These are phyloP conservation scores for Trichomycterus rosablanca DNA, from an alignment of 2,113 vertebrate genomes.

Conservation along the genomic window DNA sequence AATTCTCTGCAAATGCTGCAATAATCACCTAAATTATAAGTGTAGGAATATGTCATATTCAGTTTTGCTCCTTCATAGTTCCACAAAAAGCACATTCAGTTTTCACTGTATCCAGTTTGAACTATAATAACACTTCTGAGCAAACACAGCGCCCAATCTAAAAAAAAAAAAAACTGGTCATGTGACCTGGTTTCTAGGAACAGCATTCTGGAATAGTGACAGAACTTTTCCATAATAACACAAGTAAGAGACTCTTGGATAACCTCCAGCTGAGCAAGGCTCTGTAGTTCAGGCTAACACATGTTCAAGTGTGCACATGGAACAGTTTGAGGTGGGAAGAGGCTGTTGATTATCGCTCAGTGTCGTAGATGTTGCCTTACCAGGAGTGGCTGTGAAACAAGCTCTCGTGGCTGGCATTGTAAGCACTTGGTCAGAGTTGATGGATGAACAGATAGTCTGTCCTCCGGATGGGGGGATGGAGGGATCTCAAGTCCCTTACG, in stretches of 20 bases:
- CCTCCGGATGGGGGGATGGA: slow-evolving; percentile 12
- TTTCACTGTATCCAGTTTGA: slow-evolving; percentile 16
- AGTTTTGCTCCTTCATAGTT: too few species aligned
- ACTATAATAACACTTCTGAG: slow-evolving; percentile 34
- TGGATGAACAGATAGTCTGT: slow-evolving; percentile 30
- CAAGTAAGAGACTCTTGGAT: slow-evolving; percentile 33
- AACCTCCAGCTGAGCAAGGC: slow-evolving; percentile 1
- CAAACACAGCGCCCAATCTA: slow-evolving; percentile 9
- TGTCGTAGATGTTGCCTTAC: slow-evolving; percentile 9
- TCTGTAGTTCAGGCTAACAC: not conserved
- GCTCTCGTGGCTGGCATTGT: not conserved
- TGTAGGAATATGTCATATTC: too few species aligned
- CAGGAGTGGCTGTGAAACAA: slow-evolving; percentile 1
- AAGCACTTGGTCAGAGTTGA: slow-evolving; percentile 32
- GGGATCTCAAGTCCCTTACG: slow-evolving; percentile 10
- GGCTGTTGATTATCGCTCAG: slow-evolving; percentile 18
- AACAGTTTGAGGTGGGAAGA: not conserved
- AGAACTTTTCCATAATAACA: slow-evolving; percentile 43
- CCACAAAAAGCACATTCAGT: slow-evolving; percentile 1
- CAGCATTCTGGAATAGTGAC: slow-evolving; percentile 33
- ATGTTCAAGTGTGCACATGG: not conserved
- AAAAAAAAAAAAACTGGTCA: slow-evolving; percentile 16
- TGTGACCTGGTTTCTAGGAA: slow-evolving; percentile 44
- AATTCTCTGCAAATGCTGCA: too few species aligned
- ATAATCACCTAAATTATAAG: too few species aligned